Conservation (phyloP, 2,113 vertebrate species). For the Stomatorhinus ivindoensis region DNA sequence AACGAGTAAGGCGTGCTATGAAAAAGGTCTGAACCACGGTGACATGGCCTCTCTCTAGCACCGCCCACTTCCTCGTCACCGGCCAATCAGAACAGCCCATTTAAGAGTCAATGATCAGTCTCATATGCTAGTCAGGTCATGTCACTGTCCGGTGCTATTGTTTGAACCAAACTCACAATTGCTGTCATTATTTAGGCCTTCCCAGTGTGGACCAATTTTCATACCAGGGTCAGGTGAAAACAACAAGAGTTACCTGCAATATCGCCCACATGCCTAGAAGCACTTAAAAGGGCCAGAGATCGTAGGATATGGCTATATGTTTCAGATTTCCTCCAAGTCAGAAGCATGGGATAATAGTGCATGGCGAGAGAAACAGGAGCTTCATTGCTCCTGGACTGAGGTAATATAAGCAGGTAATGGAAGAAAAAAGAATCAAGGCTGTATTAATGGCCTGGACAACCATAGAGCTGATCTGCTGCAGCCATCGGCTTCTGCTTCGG, state of each 20-base stretch:
- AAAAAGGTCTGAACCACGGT: not conserved
- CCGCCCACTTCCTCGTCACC: not conserved
- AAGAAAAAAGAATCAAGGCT: not conserved
- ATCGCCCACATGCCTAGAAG: not conserved
- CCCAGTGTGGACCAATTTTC: not conserved
- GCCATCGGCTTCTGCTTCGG: slow-evolving; percentile 9
- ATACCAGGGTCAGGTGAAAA: not conserved
- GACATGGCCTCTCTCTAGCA: not conserved
- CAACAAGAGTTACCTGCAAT: not conserved
- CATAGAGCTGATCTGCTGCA: not conserved
- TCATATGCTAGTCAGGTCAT: not conserved
- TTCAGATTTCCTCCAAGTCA: not conserved
- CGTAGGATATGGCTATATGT: not conserved
- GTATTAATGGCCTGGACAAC: not conserved
- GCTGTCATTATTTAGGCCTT: not conserved
- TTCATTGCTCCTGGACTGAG: not conserved
- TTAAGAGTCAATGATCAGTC: not conserved
- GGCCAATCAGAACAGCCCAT: not conserved
- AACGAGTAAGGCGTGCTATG: not conserved
- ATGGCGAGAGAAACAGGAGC: not conserved
- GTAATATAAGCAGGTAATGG: not conserved
- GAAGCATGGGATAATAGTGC: not conserved
- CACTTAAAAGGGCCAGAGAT: not conserved
- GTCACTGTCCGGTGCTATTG: not conserved
- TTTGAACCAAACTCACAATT: not conserved